These are phyloP conservation scores for Phoenicopterus ruber DNA, from an alignment of 2,113 vertebrate genomes.

Conservation along the genomic window DNA sequence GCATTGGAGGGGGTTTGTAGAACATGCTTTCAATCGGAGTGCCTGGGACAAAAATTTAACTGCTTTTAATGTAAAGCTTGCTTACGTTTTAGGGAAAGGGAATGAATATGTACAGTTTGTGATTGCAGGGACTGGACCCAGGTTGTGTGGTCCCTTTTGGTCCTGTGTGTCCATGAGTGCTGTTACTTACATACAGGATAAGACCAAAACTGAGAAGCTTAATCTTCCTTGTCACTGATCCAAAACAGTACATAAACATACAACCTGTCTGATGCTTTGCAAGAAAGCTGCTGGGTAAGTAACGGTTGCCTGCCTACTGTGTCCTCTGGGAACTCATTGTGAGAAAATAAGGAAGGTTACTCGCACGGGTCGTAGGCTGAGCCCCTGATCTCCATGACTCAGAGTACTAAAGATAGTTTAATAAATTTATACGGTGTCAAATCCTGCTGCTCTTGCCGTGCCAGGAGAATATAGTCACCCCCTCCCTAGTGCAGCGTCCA, in stretches of 20 bases:
- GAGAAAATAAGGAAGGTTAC: neutral
- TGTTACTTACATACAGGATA: neutral
- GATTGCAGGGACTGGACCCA: neutral
- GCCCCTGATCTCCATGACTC: neutral
- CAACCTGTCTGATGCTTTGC: neutral
- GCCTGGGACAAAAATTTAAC: neutral
- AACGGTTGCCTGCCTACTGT: fast-evolving
- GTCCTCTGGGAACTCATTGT: neutral
- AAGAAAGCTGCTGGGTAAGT: neutral
- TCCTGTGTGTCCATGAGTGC: neutral
- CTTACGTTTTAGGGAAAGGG: neutral
- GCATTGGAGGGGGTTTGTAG: neutral
- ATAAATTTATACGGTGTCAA: neutral
- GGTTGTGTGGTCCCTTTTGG: neutral
- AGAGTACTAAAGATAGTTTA: neutral
- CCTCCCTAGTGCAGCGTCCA: neutral
- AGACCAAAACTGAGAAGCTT: neutral
- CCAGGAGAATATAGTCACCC: too few species aligned
- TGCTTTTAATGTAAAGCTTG: neutral
- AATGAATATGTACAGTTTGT: neutral
- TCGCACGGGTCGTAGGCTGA: neutral
- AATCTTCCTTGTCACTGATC: neutral
- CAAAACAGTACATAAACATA: fast-evolving
- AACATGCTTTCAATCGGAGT: neutral
- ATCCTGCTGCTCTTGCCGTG: neutral